Evolutionary conservation across 1,140 invertebrate species (phyloP), one percentile per base, ranked within the genome.

Genomic region (Hermetia illucens): DNA sequence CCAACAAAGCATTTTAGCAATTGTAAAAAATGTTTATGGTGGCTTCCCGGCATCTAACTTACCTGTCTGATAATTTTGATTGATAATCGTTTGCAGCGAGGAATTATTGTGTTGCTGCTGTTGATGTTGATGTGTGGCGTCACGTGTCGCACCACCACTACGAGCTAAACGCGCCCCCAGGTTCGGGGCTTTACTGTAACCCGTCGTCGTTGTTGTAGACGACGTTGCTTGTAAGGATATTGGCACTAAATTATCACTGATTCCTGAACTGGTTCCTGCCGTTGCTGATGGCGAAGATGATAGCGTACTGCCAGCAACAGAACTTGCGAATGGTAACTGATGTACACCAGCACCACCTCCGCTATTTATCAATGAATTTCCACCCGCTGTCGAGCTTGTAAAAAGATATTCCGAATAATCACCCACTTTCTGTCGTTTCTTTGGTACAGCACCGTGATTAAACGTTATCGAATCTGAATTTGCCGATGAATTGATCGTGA

Each of bases 161-260:
- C 55, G 45, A 38, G 55, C 50, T 42, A 45, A 45, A 44, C 55
- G 52, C 50, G 52, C 48, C 46, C 46, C 51, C 47, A 52, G 48
- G 38, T 48, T 50, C 38, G 46, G 46, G 50, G 50, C 48, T 46
- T 44, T 49, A 24, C 50, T 48, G 44, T 49, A 50, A 15, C 49
- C 49, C 40, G 48, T 49, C 46, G 52, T 49, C 48, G 52, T 54
- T 49, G 49, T 44, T 50, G 51, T 41, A 8, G 24, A 25, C 24
- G 24, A 25, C n/a, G 6, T 6, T 25, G 6, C 24, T 25, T 25
- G 24, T 25, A 34, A 40, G n/a, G 6, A n/a, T 25, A 25, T 25
- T 25, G 24, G 24, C n/a, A 25, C 6, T 25, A 25, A 25, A 25
- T 25, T 6, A n/a, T n/a, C 24, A 8, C 24, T 13, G 24, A 27